A percentile compares a stretch with the other conserved stretches of the same genome.
phyloP scores from a whole-genome alignment of 2,797 vertebrate species.

The Phaenicophaeus curvirostris region DNA sequence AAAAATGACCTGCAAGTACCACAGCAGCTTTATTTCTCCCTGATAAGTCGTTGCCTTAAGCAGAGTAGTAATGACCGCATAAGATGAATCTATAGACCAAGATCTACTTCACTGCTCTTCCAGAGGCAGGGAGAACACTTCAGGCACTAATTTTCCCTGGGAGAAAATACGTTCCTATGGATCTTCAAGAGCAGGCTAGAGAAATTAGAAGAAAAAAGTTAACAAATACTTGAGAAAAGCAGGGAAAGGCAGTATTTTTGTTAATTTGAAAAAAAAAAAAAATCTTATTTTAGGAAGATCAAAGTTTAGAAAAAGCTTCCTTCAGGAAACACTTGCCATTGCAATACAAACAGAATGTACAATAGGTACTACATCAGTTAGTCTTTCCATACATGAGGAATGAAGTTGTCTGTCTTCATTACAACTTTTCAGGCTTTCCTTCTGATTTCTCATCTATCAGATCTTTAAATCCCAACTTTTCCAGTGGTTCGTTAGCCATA shows the following conservation, averaged over 20 bases:
- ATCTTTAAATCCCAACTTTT: conserved; percentile 90
- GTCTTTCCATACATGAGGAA: not conserved
- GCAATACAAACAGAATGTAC: not conserved
- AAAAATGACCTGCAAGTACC: not conserved
- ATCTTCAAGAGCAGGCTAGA: not conserved
- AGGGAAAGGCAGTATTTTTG: not conserved
- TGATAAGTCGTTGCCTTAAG: not conserved
- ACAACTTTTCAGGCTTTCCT: conserved; percentile 52
- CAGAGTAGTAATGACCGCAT: not conserved
- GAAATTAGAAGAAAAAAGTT: not conserved
- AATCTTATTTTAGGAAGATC: not conserved
- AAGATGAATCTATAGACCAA: not conserved
- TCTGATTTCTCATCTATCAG: conserved; percentile 73
- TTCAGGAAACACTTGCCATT: not conserved
- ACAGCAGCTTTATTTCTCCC: not conserved
- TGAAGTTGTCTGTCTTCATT: not conserved
- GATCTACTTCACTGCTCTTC: not conserved
- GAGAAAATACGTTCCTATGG: not conserved
- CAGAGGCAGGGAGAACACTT: not conserved
- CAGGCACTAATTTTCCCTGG: not conserved
- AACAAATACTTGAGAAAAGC: not conserved
- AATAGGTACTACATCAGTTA: not conserved
- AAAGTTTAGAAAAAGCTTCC: not conserved
- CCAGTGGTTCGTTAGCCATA: conserved; percentile 89
- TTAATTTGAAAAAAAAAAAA: not conserved